Evolutionary conservation across 2,113 vertebrate genomes (phyloP), one percentile per base, ranked within the genome.

Genomic region (Oplegnathus fasciatus): DNA sequence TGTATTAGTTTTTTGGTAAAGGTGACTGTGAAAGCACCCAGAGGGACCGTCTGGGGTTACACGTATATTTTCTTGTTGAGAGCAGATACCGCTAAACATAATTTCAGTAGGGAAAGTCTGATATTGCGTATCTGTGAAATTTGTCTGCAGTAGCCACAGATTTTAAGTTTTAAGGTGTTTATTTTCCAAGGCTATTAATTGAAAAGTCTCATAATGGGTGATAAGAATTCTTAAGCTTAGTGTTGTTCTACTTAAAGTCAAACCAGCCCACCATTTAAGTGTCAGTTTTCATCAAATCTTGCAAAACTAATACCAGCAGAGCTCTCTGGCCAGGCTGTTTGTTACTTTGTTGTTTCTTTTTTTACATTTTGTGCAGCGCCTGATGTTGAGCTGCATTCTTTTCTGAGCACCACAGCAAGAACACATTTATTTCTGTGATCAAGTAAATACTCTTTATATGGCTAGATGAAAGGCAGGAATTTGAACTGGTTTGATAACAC

Each of bases 391-490:
- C 32, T 83, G 77, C 50, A 78, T 84, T 83, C 32, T 81, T 52
- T 55, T 74, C 58, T 30, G 54, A 86, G 72, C 74, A 37, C 55
- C 86, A 73, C 68, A 66, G 84, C 54, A 28, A 84, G 77, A 88
- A 48, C 50, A 64, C 55, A 54, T 88, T 85, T 76, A 37, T 84
- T 70, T 86, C 64, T 83, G 67, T 84, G 84, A 90, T 91, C 86
- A 79, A 85, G 83, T 68, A 81, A 83, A 88, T 71, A 72, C 61
- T 88, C 70, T 87, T 90, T 84, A 82, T 85, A 75, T 74, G 82
- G 78, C 69, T 28, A 81, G 90, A 89, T 90, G 80, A 91, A 88
- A 93, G 86, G 73, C 60, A 83, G 77, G 81, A 80, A 90, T 88
- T 40, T 87, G 75, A 90, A 88, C 85, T 89, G 78, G 89, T 84